Conservation (phyloP, 2,113 vertebrate species). For the Sakesphorus luctuosus region DNA sequence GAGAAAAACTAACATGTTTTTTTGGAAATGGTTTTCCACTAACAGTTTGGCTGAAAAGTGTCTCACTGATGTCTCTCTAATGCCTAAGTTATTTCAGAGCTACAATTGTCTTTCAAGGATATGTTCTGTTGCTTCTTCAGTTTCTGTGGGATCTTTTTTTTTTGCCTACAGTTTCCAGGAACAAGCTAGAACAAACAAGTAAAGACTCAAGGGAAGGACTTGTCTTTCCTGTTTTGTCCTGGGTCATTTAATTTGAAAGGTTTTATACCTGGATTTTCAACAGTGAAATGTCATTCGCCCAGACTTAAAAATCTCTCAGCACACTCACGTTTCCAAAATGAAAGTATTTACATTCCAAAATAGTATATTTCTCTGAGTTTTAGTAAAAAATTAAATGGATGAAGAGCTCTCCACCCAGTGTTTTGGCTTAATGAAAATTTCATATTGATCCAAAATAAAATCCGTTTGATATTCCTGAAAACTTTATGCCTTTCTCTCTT, state of each 20-base stretch:
- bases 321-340: neutral
- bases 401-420: neutral
- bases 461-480: neutral
- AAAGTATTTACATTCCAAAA: neutral
- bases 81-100: neutral
- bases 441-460: neutral
- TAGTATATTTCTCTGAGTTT: neutral
- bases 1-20: neutral
- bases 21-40: neutral
- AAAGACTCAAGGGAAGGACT: neutral
- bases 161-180: neutral
- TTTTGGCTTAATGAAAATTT: neutral
- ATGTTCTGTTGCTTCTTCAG: neutral
- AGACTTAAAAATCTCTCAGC: neutral
- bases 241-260: neutral
- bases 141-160: neutral
- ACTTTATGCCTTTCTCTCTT: neutral
- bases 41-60: neutral
- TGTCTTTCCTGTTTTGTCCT: neutral
- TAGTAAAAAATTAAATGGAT: neutral
- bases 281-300: neutral
- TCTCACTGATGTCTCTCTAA: neutral
- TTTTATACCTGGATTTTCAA: neutral
- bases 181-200: neutral
- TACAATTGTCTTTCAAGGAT: neutral